Evolutionary conservation across 23 tunicate genomes (phyloP), one percentile per base, ranked within the genome.

Genomic region (Trididemnum miniatum): DNA sequence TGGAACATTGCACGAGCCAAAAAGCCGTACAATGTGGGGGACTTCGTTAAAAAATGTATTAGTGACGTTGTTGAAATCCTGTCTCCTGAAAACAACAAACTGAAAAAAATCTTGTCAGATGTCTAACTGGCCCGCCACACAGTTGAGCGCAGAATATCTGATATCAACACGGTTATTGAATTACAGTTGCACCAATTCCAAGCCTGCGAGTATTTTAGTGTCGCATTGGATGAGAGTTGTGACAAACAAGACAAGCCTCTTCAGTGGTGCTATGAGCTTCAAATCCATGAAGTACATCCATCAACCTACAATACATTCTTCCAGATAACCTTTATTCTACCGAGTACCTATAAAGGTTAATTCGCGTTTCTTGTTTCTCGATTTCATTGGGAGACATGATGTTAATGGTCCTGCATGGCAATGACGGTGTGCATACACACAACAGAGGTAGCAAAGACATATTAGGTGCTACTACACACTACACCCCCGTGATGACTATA

Each of bases 11-110:
- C 83, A 50, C 59, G 80, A 30, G 84, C 64, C 84, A 85, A 78
- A 62, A 85, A 32, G 63, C 85, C 89, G 36, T 85, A 74, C 76
- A 78, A 51, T 84, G 88, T 78, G 22, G 88, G 88, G 54, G 88
- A 84, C 39, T 85, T 78, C 84, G 89, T 85, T 62, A 85, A 85
- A 85, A 85, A 78, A 85, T 85, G 89, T 65, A 63, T 85, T 20
- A 27, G 80, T 69, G 89, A 50, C 76, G 44, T 57, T 80, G 85
- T 78, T 59, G 84, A 85, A 85, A 65, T 79, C 35, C 34, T 78
- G 65, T 78, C 52, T 79, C 85, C 84, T 34, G 89, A 85, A 79
- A 85, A 80, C 80, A 78, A 63, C 37, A 80, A 85, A 76, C 77
- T 62, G 57, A 65, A 65, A 73, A 77, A 35, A 80, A 63, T 64